Evolutionary conservation across 2,888 invertebrate species (phyloP), one percentile per base, ranked within the genome.

Genomic region (Cephus sareptanus): DNA sequence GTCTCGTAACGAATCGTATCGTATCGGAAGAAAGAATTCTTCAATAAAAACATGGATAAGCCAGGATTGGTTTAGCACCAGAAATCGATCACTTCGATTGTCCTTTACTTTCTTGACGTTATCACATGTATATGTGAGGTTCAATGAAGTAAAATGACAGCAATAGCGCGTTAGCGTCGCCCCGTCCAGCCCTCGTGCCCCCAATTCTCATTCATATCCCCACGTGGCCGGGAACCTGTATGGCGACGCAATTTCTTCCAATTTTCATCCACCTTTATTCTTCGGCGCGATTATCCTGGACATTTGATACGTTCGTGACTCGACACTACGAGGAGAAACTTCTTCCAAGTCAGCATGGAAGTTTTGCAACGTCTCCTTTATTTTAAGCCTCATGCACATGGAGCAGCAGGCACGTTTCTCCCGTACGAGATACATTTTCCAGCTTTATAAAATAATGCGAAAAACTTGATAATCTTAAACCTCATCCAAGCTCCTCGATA

Each of bases 251-350:
- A 33, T 77, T 80, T 77, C 80, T 80, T 80, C 73, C 75, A 78
- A 75, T 79, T 85, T 80, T 77, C 79, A 77, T 77, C 76, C 56
- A 79, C 74, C 34, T 76, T 76, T 74, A 75, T 78, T 56, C 71
- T 77, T 80, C 68, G 76, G 40, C 76, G 73, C 81, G 79, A 81
- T 77, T 79, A 75, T 75, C 77, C 79, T 77, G 76, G 77, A 80
- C 80, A 74, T 76, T 68, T 75, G 74, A 80, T 76, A 74, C 77
- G 81, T 79, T 82, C 82, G 78, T 76, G 81, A 80, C 79, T 80
- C 34, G 56, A 56, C 56, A 6, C 56, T 56, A 9, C 56, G 23
- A 56, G 9, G 56, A 56, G 56, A 56, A 56, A 23, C 9, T 15
- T 56, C 9, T 56, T 56, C 23, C 23, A 56, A 23, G 9, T 23